These are phyloP conservation scores for Dryas iulia DNA, from an alignment of 1,140 invertebrate species.

Conservation along the genomic window DNA sequence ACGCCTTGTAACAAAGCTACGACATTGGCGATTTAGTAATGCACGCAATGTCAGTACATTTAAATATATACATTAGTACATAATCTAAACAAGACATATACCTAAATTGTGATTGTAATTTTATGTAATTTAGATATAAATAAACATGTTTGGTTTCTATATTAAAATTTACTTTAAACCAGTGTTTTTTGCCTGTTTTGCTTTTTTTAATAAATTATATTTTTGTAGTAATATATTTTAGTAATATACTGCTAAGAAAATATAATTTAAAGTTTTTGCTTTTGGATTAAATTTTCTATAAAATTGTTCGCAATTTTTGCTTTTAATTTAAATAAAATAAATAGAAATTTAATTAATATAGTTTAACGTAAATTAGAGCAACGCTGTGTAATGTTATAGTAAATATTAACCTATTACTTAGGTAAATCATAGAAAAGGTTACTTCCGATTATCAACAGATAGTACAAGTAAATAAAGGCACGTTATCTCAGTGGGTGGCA, in stretches of 20 bases:
- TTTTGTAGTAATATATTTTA: not conserved
- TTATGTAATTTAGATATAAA: not conserved
- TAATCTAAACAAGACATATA: not conserved
- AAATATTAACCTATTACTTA: not conserved
- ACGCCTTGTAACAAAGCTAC: constrained; percentile 47
- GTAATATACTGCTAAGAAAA: no score
- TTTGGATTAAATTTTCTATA: no score
- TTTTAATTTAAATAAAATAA: no score
- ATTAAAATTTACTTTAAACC: not conserved
- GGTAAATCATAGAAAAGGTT: constrained; percentile 45
- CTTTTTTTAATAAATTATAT: not conserved
- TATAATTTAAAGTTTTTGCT: no score
- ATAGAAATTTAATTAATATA: no score
- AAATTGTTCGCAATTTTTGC: no score
- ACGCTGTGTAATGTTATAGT: not conserved
- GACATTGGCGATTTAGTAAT: constrained; percentile 50
- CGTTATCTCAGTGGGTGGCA: constrained; percentile 31
- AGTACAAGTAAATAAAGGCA: constrained; percentile 46
- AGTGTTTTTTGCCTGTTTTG: not conserved
- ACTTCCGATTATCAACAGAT: constrained; percentile 43
- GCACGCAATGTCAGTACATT: constrained; percentile 34
- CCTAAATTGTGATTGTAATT: not conserved
- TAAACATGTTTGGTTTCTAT: not conserved
- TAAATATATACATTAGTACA: constrained; percentile 8
- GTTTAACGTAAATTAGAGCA: no score